Evolutionary conservation across 2,113 vertebrate genomes (phyloP).

Genomic region (Sprattus sprattus): DNA sequence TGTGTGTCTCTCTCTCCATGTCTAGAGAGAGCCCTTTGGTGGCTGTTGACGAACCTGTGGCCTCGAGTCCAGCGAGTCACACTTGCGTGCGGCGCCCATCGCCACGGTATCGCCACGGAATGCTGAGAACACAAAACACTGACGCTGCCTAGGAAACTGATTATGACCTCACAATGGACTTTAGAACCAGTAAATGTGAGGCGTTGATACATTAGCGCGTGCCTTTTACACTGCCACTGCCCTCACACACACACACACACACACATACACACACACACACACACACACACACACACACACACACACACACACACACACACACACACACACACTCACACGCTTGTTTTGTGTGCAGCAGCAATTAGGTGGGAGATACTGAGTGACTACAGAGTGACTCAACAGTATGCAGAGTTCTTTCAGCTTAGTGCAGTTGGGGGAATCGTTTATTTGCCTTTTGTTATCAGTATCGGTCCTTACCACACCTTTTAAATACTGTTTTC

Average conservation of each 20-base stretch:
- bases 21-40: constrained; percentile 18
- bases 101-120: not conserved
- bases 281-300: too few species aligned
- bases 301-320: too few species aligned
- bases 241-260: too few species aligned
- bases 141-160: not conserved
- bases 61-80: constrained; percentile 36
- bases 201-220: not conserved
- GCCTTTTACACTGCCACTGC: too few species aligned
- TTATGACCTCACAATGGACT: not conserved
- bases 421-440: not conserved
- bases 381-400: not conserved
- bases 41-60: constrained; percentile 19
- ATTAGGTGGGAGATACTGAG: not conserved
- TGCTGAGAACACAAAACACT: not conserved
- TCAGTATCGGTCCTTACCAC: not conserved
- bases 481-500: not conserved
- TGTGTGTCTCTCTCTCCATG: too few species aligned
- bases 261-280: too few species aligned
- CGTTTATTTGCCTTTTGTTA: not conserved
- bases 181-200: not conserved
- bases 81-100: constrained; percentile 18
- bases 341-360: not conserved
- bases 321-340: too few species aligned
- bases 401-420: not conserved